Percentiles rank a stretch among this genome's conserved stretches.
Evolutionary conservation across 2,888 invertebrate genomes (phyloP).

Genomic region (Dicyrtoma fusca): DNA sequence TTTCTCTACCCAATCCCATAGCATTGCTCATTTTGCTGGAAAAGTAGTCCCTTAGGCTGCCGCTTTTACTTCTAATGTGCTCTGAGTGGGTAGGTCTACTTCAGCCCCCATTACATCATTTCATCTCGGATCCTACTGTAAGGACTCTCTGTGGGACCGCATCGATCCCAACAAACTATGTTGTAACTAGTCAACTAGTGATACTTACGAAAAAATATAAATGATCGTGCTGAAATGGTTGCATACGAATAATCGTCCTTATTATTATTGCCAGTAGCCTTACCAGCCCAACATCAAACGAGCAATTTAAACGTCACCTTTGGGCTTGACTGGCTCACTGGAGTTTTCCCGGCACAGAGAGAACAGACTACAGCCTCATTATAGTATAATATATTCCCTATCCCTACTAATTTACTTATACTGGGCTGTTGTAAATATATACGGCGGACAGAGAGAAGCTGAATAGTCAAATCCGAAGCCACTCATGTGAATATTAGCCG

Average conservation of each 20-base stretch:
- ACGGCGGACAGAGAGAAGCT: neutral
- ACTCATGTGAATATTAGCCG: neutral
- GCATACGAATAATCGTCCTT: constrained; percentile 5
- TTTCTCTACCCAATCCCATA: constrained; percentile 9
- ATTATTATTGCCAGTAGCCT: constrained; percentile 14
- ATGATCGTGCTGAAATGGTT: neutral
- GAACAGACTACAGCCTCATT: too few relatives aligned
- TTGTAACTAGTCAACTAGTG: neutral
- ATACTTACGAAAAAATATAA: neutral
- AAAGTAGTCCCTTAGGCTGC: constrained; percentile 23
- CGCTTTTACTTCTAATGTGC: constrained; percentile 18
- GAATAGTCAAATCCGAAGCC: neutral
- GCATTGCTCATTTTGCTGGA: constrained; percentile 16
- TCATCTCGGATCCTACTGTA: neutral
- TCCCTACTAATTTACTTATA: neutral
- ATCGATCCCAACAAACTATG: neutral
- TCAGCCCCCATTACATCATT: constrained; percentile 27
- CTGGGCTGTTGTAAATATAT: too few relatives aligned
- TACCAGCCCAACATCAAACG: constrained; percentile 1
- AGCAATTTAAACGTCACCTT: constrained; percentile 34
- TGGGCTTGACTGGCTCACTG: constrained; percentile 16
- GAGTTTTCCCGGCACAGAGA: neutral
- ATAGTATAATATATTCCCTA: neutral
- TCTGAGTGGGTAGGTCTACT: constrained; percentile 14
- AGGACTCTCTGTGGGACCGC: neutral